Conservation (phyloP, 2,113 vertebrate species). For the Callorhinus ursinus region DNA sequence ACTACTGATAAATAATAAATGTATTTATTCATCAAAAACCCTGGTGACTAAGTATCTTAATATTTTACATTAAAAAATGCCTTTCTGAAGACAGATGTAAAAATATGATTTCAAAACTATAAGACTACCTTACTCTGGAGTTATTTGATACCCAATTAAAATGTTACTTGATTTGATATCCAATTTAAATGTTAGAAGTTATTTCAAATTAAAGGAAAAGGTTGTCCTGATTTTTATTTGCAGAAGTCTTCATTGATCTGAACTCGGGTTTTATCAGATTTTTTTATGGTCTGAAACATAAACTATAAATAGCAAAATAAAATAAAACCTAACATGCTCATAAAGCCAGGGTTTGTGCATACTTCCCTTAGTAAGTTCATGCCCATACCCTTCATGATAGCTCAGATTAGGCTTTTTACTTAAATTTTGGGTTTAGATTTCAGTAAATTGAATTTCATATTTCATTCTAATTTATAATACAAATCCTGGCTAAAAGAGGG, state of each 20-base stretch:
- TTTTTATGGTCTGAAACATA: constrained; percentile 36
- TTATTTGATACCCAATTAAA: constrained; percentile 27
- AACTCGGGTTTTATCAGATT: neutral
- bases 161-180: constrained; percentile 7
- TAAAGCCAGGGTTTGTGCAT: neutral
- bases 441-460: neutral
- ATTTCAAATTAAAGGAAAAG: constrained; percentile 44
- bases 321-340: constrained; percentile 1
- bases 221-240: neutral
- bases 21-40: neutral
- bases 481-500: constrained; percentile 16
- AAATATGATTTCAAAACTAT: constrained; percentile 36
- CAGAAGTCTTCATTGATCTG: neutral
- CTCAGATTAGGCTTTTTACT: constrained; percentile 21
- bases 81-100: constrained; percentile 1
- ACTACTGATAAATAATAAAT: neutral
- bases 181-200: neutral
- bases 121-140: neutral
- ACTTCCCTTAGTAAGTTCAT: neutral
- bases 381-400: neutral
- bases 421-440: constrained; percentile 40
- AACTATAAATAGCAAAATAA: neutral
- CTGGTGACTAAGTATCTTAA: neutral
- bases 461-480: constrained; percentile 28
- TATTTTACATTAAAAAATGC: neutral